Conservation (phyloP, 2,113 vertebrate genomes). For the Typhlomys cinereus region DNA sequence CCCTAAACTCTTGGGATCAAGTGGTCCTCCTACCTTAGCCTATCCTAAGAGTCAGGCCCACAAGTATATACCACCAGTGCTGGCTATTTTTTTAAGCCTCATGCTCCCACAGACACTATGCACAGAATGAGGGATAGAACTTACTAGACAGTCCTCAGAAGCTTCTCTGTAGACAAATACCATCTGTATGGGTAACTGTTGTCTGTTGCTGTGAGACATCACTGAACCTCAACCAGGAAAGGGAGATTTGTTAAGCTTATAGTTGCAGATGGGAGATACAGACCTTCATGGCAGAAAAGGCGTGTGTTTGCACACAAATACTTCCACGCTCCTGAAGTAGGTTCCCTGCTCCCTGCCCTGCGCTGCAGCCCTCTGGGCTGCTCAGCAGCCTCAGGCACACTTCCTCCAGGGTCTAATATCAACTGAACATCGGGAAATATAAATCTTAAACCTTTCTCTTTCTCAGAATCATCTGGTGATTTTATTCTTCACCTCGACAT, state of each 20-base stretch:
- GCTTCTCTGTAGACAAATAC: neutral
- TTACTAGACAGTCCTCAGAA: neutral
- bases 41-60: no score
- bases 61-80: no score
- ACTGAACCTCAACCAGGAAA: no score
- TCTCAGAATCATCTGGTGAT: neutral
- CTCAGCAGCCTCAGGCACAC: neutral
- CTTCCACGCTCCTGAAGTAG: neutral
- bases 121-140: neutral
- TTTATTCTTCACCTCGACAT: neutral
- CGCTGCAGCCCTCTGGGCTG: no score
- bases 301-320: neutral
- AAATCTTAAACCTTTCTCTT: neutral
- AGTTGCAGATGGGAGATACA: no score
- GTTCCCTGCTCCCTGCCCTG: neutral
- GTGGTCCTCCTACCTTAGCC: neutral
- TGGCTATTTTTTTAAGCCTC: neutral
- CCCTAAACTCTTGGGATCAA: no score
- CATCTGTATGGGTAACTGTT: no score
- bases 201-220: no score
- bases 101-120: no score
- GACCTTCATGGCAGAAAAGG: no score
- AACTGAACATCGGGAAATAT: neutral
- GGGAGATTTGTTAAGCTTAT: no score
- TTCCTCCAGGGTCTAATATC: neutral